A percentile compares a stretch with the other conserved stretches of the same genome.
These are phyloP conservation scores for Empidonax alnorum DNA, from an alignment of 2,113 vertebrate species.

Conservation along the genomic window DNA sequence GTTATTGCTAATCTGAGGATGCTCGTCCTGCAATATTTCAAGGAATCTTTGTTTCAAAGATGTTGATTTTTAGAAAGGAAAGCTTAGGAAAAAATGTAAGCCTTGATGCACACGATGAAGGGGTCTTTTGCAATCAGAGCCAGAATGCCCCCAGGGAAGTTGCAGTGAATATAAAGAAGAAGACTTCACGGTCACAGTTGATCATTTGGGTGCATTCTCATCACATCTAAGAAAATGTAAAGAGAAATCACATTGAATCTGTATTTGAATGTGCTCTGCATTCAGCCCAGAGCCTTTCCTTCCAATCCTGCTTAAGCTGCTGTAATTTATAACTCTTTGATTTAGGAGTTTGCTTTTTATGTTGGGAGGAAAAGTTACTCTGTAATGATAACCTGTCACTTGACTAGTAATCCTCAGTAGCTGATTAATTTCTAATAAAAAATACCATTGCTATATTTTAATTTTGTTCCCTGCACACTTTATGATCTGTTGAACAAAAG, in stretches of 20 bases:
- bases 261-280: conserved; percentile 2
- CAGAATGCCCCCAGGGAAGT: background rate
- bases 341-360: conserved; percentile 35
- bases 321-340: conserved; percentile 36
- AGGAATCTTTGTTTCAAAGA: background rate
- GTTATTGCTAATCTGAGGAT: background rate
- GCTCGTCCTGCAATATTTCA: background rate
- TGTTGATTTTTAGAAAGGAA: background rate
- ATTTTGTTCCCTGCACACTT: background rate
- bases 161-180: background rate
- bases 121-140: background rate
- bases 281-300: background rate
- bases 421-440: conserved; percentile 53
- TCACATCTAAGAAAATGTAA: conserved; percentile 2
- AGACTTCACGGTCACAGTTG: background rate
- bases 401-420: conserved; percentile 30
- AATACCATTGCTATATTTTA: background rate
- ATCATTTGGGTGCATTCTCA: background rate
- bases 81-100: background rate
- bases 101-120: background rate
- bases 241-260: background rate
- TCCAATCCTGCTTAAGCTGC: background rate
- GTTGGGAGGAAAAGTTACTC: conserved; percentile 8
- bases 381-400: conserved; percentile 3
- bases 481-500: conserved; percentile 7